Base-by-base conservation (phyloP, 1,140 invertebrate genomes). In the Drosophila athabasca region DNA sequence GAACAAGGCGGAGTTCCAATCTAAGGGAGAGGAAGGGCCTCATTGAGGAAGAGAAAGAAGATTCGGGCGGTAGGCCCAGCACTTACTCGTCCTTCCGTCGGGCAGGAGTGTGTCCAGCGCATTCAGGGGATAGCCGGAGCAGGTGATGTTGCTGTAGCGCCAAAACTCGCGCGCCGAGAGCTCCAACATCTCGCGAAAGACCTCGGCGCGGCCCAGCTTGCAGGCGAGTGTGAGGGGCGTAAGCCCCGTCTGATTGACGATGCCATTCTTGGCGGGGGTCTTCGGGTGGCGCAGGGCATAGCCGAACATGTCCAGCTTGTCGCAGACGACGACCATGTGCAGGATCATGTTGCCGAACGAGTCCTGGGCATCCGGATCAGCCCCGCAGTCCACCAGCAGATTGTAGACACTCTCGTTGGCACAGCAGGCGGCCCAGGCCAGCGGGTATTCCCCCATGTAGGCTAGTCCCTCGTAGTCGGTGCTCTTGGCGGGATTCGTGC, bases 61-160 rank as follows among this genome's bases (percentile, higher is more conserved):
- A 1, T 7, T 13, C 17, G 8, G 5, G 17, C 3, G 24, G 4
- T 26, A 3, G 0, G 3, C 26, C 1, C 5, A 1, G 17, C 17
- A 94, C 95, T 94, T 94, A 99, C 98, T 99, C 76, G 97, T 99
- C 89, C 96, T 94, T 66, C 98, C 98, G 92, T 98, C 96, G 7
- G 98, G 97, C 53, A 97, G 92, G 60, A 99, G 94, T 0, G 98
- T 99, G 92, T 99, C 99, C 78, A 99, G 93, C 15, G 98, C 97
- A 92, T 98, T 98, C 2, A 99, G 93, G 0, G 98, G 98, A 93
- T 99, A 99, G 0, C 97, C 97, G 11, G 98, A 99, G 92, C 98
- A 99, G n/a, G 97, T 99, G 79, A 99, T 99, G 90, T 99, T 99
- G 80, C 97, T 99, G 92, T 99, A 99, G 44, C 98, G 93, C 99